Conservation (phyloP, 2,888 invertebrate genomes). For the Unio delphinus region DNA sequence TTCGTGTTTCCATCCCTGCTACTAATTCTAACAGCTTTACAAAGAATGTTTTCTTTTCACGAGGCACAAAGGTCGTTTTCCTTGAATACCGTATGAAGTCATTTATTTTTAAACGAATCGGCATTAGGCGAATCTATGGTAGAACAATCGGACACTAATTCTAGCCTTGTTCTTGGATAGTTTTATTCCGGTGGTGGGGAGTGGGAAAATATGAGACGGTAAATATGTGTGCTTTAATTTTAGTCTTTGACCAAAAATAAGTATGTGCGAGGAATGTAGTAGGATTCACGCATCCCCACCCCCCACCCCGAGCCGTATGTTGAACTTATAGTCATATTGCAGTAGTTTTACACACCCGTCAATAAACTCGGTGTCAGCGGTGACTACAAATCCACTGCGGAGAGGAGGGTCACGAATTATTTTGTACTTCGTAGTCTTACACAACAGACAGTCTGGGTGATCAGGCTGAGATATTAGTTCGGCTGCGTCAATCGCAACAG, state of each 20-base stretch:
- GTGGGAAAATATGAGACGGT: background rate
- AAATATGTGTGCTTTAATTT: background rate
- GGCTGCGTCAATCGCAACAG: constrained; percentile 61
- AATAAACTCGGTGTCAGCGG: constrained; percentile 26
- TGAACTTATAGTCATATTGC: background rate
- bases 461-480: constrained; percentile 46
- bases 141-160: too few relatives aligned
- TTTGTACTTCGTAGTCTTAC: constrained; percentile 46
- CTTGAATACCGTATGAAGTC: too few relatives aligned
- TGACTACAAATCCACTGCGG: constrained; percentile 15
- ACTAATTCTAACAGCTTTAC: too few relatives aligned
- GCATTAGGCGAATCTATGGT: too few relatives aligned
- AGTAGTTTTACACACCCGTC: constrained; percentile 34
- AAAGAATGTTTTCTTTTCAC: too few relatives aligned
- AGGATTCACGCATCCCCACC: too few relatives aligned
- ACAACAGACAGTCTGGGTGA: constrained; percentile 39
- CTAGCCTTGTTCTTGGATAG: too few relatives aligned
- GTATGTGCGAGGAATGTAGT: too few relatives aligned
- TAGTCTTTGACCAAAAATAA: background rate
- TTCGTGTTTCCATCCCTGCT: too few relatives aligned
- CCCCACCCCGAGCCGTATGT: background rate
- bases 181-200: background rate
- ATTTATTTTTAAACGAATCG: too few relatives aligned
- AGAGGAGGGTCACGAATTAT: constrained; percentile 51
- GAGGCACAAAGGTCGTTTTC: too few relatives aligned